These are phyloP conservation scores for Chrysemys picta DNA, from an alignment of 2,113 vertebrate species.

Conservation along the genomic window DNA sequence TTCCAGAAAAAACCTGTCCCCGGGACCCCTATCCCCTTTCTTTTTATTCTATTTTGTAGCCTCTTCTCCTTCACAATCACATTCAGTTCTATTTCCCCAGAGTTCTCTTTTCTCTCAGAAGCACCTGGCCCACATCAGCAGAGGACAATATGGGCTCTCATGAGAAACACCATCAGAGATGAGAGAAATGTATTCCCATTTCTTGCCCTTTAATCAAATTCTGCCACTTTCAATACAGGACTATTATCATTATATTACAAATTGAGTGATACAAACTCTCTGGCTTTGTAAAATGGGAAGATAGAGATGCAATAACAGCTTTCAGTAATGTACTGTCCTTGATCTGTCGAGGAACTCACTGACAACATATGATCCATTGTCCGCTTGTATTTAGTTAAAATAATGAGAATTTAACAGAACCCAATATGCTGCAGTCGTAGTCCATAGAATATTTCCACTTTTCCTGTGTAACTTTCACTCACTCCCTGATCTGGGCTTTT, in stretches of 20 bases:
- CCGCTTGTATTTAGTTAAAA: not conserved
- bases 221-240: not conserved
- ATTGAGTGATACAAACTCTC: not conserved
- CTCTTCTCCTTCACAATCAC: not conserved
- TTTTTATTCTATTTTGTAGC: not conserved
- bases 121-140: not conserved
- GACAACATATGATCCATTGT: not conserved
- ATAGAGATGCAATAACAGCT: not conserved
- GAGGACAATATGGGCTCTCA: not conserved
- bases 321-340: not conserved
- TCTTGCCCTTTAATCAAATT: not conserved
- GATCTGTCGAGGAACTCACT: not conserved
- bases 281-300: not conserved
- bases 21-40: not conserved
- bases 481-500: not conserved
- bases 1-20: not conserved
- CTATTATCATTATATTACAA: not conserved
- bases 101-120: not conserved
- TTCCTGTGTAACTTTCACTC: not conserved
- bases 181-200: not conserved
- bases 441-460: not conserved
- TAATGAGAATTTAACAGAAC: not conserved
- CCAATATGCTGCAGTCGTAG: not conserved
- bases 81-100: not conserved
- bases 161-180: not conserved